Percentiles rank a stretch among this genome's conserved stretches.
These are phyloP conservation scores for Sebastes diploproa DNA, from an alignment of 2,797 vertebrate genomes.

Conservation along the genomic window DNA sequence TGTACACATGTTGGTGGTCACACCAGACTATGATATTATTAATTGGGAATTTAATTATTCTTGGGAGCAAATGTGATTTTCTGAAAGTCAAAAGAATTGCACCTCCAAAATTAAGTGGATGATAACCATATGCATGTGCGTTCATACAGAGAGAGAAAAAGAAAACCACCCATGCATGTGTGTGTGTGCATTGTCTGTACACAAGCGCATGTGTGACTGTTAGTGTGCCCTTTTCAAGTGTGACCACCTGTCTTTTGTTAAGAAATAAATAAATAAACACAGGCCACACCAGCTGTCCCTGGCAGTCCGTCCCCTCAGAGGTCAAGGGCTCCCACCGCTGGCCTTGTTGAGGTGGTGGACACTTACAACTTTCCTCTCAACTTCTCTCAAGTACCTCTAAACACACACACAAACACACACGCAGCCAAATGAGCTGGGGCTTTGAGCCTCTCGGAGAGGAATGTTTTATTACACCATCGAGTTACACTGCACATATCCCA, in stretches of 20 bases:
- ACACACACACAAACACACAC: slow-evolving; percentile 44
- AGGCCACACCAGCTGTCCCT: slow-evolving; percentile 87
- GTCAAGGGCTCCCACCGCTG: slow-evolving; percentile 91
- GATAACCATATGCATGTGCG: slow-evolving; percentile 70
- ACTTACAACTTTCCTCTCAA: slow-evolving; percentile 86
- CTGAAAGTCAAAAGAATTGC: slow-evolving; percentile 71
- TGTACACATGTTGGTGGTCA: no score
- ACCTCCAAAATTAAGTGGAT: slow-evolving; percentile 66
- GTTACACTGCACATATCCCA: slow-evolving; percentile 73
- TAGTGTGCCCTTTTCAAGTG: slow-evolving; percentile 88
- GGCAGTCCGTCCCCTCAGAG: slow-evolving; percentile 85
- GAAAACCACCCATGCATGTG: slow-evolving; percentile 9
- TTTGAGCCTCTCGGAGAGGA: slow-evolving; percentile 71
- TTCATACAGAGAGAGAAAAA: slow-evolving; percentile 34
- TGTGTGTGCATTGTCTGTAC: slow-evolving; percentile 57
- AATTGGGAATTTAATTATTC: not conserved
- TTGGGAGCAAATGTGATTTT: slow-evolving; percentile 8
- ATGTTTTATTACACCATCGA: slow-evolving; percentile 78
- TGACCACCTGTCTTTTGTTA: slow-evolving; percentile 91
- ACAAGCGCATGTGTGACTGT: slow-evolving; percentile 67
- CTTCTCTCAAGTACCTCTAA: slow-evolving; percentile 76
- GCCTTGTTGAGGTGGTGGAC: slow-evolving; percentile 84
- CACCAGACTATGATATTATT: not conserved
- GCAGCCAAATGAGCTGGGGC: slow-evolving; percentile 53
- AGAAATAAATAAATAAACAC: slow-evolving; percentile 89